A percentile compares a stretch with the other conserved stretches of the same genome.
Evolutionary conservation across 1,140 invertebrate genomes (phyloP).

Genomic region (Lepidotrigona ventralis): DNA sequence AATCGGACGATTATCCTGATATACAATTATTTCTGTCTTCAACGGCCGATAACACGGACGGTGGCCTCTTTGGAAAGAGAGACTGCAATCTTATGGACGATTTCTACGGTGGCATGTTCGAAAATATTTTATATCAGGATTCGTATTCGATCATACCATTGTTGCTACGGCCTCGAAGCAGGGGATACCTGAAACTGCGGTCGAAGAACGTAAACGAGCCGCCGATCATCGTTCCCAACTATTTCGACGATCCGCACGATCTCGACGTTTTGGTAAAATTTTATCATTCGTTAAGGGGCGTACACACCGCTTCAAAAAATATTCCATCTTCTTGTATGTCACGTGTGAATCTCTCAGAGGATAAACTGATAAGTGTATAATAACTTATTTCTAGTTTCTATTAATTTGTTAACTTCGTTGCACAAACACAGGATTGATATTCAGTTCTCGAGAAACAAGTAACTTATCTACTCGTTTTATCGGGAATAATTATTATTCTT

Average conservation of each 20-base stretch:
- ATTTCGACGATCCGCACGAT: constrained; percentile 86
- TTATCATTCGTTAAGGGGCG: neutral
- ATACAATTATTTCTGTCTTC: constrained; percentile 88
- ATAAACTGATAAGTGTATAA: too few species aligned
- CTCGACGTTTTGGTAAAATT: constrained; percentile 83
- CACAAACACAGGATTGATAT: too few species aligned
- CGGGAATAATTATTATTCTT: too few species aligned
- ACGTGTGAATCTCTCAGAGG: too few species aligned
- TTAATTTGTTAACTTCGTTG: too few species aligned
- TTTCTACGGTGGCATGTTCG: constrained; percentile 84
- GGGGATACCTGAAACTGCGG: constrained; percentile 84
- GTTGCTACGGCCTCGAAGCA: constrained; percentile 86
- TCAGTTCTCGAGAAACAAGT: too few species aligned
- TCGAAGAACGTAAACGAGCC: constrained; percentile 85
- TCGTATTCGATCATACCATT: constrained; percentile 85
- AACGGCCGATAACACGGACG: constrained; percentile 87
- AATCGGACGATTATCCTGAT: constrained; percentile 81
- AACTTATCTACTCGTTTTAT: too few species aligned
- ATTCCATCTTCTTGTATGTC: too few species aligned
- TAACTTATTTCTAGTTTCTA: too few species aligned
- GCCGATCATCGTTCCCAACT: constrained; percentile 91
- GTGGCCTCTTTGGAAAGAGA: constrained; percentile 85
- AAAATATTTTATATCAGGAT: constrained; percentile 81
- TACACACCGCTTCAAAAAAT: neutral
- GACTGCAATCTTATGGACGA: constrained; percentile 85